Evolutionary conservation across 1,140 invertebrate species (phyloP), one percentile per base, ranked within the genome.

Genomic region (Drosophila suzukii): DNA sequence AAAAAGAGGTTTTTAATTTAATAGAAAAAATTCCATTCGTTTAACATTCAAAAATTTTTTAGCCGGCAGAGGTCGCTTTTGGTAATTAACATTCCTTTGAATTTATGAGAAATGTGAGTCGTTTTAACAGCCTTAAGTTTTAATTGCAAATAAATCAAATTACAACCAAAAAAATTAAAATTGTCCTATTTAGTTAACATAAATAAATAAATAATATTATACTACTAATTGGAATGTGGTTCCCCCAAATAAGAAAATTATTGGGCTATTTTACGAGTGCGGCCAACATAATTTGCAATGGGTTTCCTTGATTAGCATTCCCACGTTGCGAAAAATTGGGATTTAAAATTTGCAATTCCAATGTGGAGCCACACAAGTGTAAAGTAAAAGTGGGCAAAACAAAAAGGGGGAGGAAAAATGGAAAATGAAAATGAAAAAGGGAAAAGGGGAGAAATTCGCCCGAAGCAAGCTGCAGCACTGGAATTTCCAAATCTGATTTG

Each of bases 401-500:
- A 58, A 41, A 55, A 27, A 11, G 8, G 2, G 8, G 8, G 8
- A 10, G 32, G 32, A 10, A 30, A 13, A 17, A 8, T 8, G 41
- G 17, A 43, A 50, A 53, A 65, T 13, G 30, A 27, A 27, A 27
- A 27, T 3, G 17, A 27, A 63, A 63, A 44, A 4, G n/a, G 47
- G n/a, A 53, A 68, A 49, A 46, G 17, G 43, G 65, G 65, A 34
- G 20, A 66, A 68, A 38, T 15, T n/a, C 20, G 47, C 47, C 46
- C 13, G 47, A 66, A 65, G 27, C 27, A 27, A 27, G 27, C 27
- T 27, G 43, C 46, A 47, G 46, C 36, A 47, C 49, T 51, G 57
- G 43, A 75, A 78, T 75, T 81, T 63, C 75, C 70, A 81, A 82
- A 88, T 88, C 78, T 68, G 78, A 82, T 88, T 82, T 82, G 83